These are phyloP conservation scores for Pomacea maculata DNA, from an alignment of 1,140 invertebrate species.

Conservation along the genomic window DNA sequence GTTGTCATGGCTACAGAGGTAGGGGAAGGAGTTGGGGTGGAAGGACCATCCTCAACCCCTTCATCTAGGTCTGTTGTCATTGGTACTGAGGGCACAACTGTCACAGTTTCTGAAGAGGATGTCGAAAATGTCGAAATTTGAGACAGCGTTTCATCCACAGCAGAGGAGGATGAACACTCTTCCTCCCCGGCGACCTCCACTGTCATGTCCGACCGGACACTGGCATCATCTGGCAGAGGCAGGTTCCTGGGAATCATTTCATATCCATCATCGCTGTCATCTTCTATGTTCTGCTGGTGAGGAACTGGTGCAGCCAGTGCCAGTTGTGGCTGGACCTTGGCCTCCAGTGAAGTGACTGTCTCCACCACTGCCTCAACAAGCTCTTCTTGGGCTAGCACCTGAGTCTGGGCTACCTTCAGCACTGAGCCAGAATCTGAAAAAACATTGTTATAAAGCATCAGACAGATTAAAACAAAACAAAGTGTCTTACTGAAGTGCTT, in stretches of 20 bases:
- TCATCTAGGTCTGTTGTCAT: constrained; percentile 21
- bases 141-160: background rate
- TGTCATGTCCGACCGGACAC: background rate
- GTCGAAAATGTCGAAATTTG: background rate
- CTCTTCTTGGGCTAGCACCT: background rate
- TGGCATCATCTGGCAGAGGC: constrained; percentile 15
- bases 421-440: constrained; percentile 3
- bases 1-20: background rate
- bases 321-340: constrained; percentile 5
- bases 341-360: background rate
- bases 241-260: constrained; percentile 17
- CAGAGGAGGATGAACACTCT: background rate
- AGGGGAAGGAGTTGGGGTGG: constrained; percentile 12
- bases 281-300: background rate
- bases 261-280: constrained; percentile 20
- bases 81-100: background rate
- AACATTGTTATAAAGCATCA: background rate
- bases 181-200: background rate
- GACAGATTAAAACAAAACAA: no score
- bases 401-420: constrained; percentile 13
- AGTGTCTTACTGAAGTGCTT: no score
- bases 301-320: background rate
- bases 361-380: background rate
- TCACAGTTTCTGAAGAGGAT: background rate
- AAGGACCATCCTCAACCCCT: background rate